Percentiles rank a stretch among this genome's conserved stretches.
phyloP scores from a whole-genome alignment of 2,888 invertebrate genomes.

The Nephrotoma guestfalica region DNA sequence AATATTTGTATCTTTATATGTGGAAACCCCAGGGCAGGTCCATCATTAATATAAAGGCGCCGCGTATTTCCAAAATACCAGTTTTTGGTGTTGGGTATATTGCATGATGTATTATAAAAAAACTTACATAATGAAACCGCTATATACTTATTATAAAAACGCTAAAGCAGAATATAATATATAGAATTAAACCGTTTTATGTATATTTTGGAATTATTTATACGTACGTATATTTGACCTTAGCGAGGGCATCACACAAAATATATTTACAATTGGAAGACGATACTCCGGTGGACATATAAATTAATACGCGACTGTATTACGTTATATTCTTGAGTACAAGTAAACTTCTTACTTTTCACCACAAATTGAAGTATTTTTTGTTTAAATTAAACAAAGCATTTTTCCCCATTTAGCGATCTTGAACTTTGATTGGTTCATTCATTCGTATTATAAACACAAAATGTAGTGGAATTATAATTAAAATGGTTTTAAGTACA shows the following conservation, averaged over 20 bases:
- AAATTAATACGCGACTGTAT: background rate
- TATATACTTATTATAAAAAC: background rate
- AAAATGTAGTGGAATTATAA: background rate
- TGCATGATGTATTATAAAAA: background rate
- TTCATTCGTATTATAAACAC: background rate
- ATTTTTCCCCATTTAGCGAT: background rate
- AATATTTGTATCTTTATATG: too few relatives aligned
- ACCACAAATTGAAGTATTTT: background rate
- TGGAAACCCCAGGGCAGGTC: background rate
- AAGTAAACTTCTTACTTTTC: background rate
- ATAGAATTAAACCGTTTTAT: background rate
- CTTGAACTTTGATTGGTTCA: background rate
- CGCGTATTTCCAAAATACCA: background rate
- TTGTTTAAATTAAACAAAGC: background rate
- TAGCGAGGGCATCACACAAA: background rate
- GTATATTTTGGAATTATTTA: background rate
- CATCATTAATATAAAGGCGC: background rate
- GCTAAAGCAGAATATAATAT: background rate
- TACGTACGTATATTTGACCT: background rate
- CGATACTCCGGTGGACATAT: background rate
- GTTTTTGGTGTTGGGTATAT: background rate
- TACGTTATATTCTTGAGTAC: background rate
- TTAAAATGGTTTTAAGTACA: background rate
- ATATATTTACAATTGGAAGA: background rate
- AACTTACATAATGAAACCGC: background rate